A percentile compares a stretch with the other conserved stretches of the same genome.
Evolutionary conservation across 2,888 invertebrate species (phyloP).

Genomic region (Hanleya hanleyi): DNA sequence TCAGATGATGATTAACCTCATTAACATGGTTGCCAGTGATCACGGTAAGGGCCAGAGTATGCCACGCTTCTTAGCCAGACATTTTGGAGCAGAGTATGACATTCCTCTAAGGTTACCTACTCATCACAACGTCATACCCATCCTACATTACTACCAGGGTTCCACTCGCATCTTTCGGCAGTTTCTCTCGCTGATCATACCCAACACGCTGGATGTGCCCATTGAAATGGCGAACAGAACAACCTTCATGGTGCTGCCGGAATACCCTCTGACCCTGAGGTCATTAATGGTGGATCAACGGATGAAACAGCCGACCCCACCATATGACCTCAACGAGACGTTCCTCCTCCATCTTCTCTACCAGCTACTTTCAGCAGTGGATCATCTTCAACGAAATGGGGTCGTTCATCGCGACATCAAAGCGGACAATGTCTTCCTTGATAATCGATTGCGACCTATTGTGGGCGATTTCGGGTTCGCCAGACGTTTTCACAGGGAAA

Average conservation of each 20-base stretch:
- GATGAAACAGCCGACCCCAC: constrained; percentile 2
- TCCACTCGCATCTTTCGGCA: constrained; percentile 42
- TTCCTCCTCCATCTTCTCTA: constrained; percentile 44
- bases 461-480: constrained; percentile 45
- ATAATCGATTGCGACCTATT: constrained; percentile 40
- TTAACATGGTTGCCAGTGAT: constrained; percentile 21
- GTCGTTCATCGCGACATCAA: constrained; percentile 49
- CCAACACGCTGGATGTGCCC: constrained; percentile 33
- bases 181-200: constrained; percentile 35
- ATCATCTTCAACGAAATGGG: constrained; percentile 36
- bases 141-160: constrained; percentile 44
- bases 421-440: constrained; percentile 49
- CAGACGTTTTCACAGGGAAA: not conserved
- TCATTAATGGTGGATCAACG: constrained; percentile 29
- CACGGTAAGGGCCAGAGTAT: constrained; percentile 35
- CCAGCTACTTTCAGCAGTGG: constrained; percentile 45
- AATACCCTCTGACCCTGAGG: constrained; percentile 40
- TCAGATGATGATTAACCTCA: constrained; percentile 45
- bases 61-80: constrained; percentile 28
- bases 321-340: constrained; percentile 23
- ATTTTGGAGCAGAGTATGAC: constrained; percentile 37
- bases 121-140: constrained; percentile 42
- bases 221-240: constrained; percentile 42
- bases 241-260: constrained; percentile 45
- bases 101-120: constrained; percentile 29